These are phyloP conservation scores for Nemoura dubitans DNA, from an alignment of 2,888 invertebrate genomes.

Conservation along the genomic window DNA sequence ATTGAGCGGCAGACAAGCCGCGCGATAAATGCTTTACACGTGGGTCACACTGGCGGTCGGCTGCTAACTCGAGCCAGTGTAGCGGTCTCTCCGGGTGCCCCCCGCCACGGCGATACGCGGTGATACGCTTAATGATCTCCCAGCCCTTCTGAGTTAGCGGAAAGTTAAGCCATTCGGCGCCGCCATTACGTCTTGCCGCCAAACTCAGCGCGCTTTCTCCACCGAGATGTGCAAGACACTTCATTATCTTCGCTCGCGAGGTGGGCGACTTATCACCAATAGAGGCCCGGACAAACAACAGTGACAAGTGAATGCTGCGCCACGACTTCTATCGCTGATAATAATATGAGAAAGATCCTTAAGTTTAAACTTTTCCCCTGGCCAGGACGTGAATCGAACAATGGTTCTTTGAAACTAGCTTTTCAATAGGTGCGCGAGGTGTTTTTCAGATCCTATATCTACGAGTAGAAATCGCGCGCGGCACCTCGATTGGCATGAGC, in stretches of 20 bases:
- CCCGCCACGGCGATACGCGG: background rate
- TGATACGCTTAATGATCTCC: conserved; percentile 43
- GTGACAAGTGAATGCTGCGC: conserved; percentile 2
- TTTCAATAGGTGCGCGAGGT: conserved; percentile 22
- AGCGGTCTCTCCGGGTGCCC: no score
- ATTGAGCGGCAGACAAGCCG: background rate
- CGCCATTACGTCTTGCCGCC: conserved; percentile 15
- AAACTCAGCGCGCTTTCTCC: conserved; percentile 17
- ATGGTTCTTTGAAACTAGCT: conserved; percentile 9
- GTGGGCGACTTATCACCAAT: background rate
- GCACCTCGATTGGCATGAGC: background rate
- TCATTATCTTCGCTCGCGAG: conserved; percentile 17
- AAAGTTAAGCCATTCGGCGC: conserved; percentile 38
- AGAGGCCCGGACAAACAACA: background rate
- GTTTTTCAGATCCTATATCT: background rate
- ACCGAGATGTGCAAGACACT: conserved; percentile 34
- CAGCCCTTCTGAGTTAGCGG: conserved; percentile 31
- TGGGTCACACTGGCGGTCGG: background rate
- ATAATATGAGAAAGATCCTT: background rate
- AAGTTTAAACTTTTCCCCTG: conserved; percentile 15
- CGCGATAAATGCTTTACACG: background rate
- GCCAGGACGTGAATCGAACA: conserved; percentile 15
- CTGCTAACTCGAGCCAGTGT: no score
- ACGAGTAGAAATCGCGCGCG: background rate
- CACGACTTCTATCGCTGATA: background rate